phyloP scores from a whole-genome alignment of 2,113 vertebrate species.

The Entomyzon cyanotis region DNA sequence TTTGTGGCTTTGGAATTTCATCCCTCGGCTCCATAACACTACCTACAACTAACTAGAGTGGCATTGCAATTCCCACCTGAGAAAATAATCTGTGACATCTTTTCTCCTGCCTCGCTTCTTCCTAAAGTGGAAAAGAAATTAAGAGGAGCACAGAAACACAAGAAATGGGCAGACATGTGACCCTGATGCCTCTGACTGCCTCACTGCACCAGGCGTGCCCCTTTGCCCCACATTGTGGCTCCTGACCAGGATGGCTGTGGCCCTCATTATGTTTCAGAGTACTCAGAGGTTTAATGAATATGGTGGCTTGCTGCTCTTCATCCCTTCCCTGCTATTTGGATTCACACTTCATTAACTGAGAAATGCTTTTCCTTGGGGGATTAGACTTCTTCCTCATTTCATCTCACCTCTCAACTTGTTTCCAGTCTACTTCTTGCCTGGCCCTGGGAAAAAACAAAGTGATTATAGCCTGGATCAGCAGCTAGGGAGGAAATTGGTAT shows the following conservation, averaged over 20 bases:
- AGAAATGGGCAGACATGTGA: fast-evolving
- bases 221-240: neutral
- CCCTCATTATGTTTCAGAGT: neutral
- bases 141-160: neutral
- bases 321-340: neutral
- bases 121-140: neutral
- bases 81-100: neutral
- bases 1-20: neutral
- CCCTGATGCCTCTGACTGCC: neutral
- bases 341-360: conserved; percentile 35
- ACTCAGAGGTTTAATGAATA: neutral
- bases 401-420: neutral
- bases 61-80: neutral
- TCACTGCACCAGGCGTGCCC: neutral
- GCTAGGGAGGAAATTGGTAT: neutral
- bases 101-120: neutral
- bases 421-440: neutral
- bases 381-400: conserved; percentile 9
- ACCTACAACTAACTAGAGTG: neutral
- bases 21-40: neutral
- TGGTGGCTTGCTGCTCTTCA: neutral
- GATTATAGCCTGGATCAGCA: neutral
- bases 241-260: neutral
- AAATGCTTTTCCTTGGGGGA: conserved; percentile 8
- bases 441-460: neutral